Conservation (phyloP, 2,888 invertebrate species). For the Sinohyriopsis cumingii region DNA sequence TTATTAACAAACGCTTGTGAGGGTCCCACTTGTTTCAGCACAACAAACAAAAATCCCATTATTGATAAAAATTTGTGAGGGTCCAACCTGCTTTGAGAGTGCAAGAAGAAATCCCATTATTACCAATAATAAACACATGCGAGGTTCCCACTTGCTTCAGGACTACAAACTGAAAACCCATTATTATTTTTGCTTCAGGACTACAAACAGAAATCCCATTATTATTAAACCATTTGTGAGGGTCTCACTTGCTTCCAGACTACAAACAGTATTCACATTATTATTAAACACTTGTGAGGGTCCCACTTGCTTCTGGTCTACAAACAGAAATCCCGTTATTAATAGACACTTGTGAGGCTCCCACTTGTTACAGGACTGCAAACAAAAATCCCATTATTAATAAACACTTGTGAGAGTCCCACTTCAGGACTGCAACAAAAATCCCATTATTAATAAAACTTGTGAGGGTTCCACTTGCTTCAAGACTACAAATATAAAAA, state of each 20-base stretch:
- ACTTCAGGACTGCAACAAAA: slow-evolving; percentile 56
- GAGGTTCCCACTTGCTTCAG: slow-evolving; percentile 61
- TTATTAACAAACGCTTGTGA: slow-evolving; percentile 30
- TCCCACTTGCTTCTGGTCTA: slow-evolving; percentile 64
- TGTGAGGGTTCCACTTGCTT: slow-evolving; percentile 61
- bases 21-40: slow-evolving; percentile 64
- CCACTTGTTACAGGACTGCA: slow-evolving; percentile 64
- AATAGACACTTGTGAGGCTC: slow-evolving; percentile 61
- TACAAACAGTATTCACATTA: slow-evolving; percentile 32
- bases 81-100: slow-evolving; percentile 66
- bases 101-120: slow-evolving; percentile 17
- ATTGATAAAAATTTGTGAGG: slow-evolving; percentile 40
- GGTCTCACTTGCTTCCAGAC: slow-evolving; percentile 66
- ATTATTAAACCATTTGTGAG: slow-evolving; percentile 30
- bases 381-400: slow-evolving; percentile 5
- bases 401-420: slow-evolving; percentile 54
- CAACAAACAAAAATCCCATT: slow-evolving; percentile 42
- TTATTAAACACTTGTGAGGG: slow-evolving; percentile 49
- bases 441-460: slow-evolving; percentile 22
- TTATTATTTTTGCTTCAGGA: slow-evolving; percentile 47
- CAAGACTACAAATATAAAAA: slow-evolving; percentile 53
- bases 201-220: slow-evolving; percentile 41
- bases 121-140: slow-evolving; percentile 36
- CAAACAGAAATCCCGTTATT: slow-evolving; percentile 37
- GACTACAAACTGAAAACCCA: slow-evolving; percentile 48